These are phyloP conservation scores for Ceyx margarethae DNA, from an alignment of 2,113 vertebrate genomes.

Conservation along the genomic window DNA sequence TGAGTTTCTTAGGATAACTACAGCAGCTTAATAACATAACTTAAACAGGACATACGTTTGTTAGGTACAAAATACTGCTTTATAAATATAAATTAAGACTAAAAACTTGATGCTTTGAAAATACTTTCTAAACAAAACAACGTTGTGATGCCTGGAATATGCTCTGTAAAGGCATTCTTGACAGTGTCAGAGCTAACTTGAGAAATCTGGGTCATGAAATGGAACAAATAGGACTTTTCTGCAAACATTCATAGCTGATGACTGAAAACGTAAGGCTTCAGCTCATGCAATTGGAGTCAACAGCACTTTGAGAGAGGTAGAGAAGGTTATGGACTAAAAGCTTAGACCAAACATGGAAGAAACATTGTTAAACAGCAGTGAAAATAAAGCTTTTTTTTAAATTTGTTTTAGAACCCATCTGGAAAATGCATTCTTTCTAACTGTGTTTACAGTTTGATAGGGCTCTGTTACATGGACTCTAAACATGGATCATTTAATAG, in stretches of 20 bases:
- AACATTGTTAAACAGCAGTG: neutral
- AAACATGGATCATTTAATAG: neutral
- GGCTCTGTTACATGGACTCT: neutral
- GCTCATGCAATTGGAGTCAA: neutral
- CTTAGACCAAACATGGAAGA: neutral
- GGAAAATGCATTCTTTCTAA: neutral
- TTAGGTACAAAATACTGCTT: slow-evolving; percentile 1
- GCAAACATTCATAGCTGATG: neutral
- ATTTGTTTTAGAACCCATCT: neutral
- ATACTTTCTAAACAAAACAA: neutral
- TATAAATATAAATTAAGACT: slow-evolving; percentile 45
- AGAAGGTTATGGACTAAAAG: neutral
- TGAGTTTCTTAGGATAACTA: slow-evolving; percentile 52
- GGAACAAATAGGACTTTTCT: neutral
- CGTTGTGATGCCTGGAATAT: neutral
- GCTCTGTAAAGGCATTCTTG: neutral
- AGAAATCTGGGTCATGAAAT: neutral
- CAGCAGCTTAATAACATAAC: slow-evolving; percentile 20
- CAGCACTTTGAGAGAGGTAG: neutral
- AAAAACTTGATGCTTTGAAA: slow-evolving; percentile 29
- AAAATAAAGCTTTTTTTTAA: neutral
- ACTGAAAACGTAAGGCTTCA: neutral
- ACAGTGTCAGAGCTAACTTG: neutral
- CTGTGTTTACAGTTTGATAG: neutral
- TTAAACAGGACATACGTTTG: slow-evolving; percentile 37